These are phyloP conservation scores for Drosophila erecta DNA, from an alignment of 1,140 invertebrate species.

Conservation along the genomic window DNA sequence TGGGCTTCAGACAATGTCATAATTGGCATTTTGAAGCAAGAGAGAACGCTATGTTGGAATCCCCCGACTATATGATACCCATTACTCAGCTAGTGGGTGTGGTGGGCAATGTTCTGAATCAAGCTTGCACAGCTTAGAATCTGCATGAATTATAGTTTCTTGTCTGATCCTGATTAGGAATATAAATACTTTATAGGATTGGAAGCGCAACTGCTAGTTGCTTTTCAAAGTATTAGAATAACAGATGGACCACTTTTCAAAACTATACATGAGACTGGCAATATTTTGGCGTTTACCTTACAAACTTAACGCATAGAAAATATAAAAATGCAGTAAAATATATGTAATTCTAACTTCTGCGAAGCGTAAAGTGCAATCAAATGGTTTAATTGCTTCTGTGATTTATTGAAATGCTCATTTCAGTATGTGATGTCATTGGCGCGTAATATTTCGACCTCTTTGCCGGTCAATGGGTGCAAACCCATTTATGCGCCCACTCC, in stretches of 20 bases:
- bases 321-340: not conserved
- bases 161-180: too few species aligned
- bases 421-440: conserved; percentile 55
- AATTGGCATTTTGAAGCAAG: too few species aligned
- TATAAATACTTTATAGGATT: too few species aligned
- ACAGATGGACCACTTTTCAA: too few species aligned
- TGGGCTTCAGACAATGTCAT: not conserved
- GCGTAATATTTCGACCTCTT: conserved; percentile 41
- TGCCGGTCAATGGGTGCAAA: not conserved
- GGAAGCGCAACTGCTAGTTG: too few species aligned
- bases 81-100: too few species aligned
- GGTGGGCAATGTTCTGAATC: too few species aligned
- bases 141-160: too few species aligned
- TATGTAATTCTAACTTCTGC: not conserved
- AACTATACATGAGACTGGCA: not conserved
- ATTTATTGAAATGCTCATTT: conserved; percentile 66
- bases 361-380: conserved; percentile 36
- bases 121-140: too few species aligned
- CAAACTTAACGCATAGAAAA: not conserved
- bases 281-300: not conserved
- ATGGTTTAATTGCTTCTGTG: conserved; percentile 4
- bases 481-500: not conserved
- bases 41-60: too few species aligned
- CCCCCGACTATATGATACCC: too few species aligned
- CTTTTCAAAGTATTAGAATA: too few species aligned